Conservation (phyloP, 1,140 invertebrate species). For the Anoplolepis gracilipes region DNA sequence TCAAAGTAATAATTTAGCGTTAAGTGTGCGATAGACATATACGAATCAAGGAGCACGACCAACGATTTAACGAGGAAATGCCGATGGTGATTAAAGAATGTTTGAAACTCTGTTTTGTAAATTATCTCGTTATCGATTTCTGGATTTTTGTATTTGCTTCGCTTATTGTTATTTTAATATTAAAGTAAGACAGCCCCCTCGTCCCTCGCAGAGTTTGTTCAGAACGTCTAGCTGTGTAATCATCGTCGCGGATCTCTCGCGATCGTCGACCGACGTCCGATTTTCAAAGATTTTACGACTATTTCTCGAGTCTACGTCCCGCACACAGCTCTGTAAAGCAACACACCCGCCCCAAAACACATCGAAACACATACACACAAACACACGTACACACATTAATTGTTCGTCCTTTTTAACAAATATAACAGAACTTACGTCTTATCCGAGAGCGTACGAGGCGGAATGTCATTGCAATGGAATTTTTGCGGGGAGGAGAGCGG, state of each 20-base stretch:
- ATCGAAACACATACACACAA: constrained; percentile 57
- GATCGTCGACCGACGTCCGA: constrained; percentile 43
- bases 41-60: constrained; percentile 10
- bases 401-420: constrained; percentile 82
- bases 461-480: constrained; percentile 44
- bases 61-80: constrained; percentile 7
- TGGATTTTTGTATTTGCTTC: constrained; percentile 20
- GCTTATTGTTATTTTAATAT: constrained; percentile 20
- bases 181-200: constrained; percentile 33
- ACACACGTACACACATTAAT: constrained; percentile 66
- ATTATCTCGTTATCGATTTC: constrained; percentile 18
- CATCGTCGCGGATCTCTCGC: constrained; percentile 26
- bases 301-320: constrained; percentile 61
- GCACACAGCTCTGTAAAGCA: constrained; percentile 69
- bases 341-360: constrained; percentile 53
- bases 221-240: constrained; percentile 40
- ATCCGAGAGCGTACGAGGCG: constrained; percentile 45
- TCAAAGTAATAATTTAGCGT: constrained; percentile 24
- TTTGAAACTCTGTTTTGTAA: constrained; percentile 13
- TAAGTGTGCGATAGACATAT: constrained; percentile 5
- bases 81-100: background rate
- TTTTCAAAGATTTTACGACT: constrained; percentile 66
- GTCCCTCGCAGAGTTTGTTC: constrained; percentile 45
- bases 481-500: background rate
- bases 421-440: constrained; percentile 82